These are phyloP conservation scores for Xanthia togata DNA, from an alignment of 2,888 invertebrate species.

Conservation along the genomic window DNA sequence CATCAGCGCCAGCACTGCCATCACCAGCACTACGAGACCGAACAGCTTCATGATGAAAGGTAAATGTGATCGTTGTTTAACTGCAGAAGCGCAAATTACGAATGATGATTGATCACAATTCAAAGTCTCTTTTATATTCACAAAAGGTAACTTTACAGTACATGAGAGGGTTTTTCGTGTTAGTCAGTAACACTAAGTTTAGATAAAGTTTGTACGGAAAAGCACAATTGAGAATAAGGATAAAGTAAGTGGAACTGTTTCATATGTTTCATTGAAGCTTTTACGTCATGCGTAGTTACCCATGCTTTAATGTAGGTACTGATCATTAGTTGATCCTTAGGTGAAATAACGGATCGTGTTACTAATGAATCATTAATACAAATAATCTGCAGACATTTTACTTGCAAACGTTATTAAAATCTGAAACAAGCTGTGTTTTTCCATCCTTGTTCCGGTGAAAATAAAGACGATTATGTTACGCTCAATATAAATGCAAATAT, in stretches of 20 bases:
- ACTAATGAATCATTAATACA: background rate
- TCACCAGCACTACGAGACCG: constrained; percentile 35
- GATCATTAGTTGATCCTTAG: background rate
- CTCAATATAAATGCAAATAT: constrained; percentile 36
- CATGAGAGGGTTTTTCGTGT: constrained; percentile 27
- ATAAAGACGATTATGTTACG: constrained; percentile 5
- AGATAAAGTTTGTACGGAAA: background rate
- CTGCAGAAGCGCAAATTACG: constrained; percentile 27
- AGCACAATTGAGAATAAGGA: constrained; percentile 28
- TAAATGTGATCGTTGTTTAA: background rate
- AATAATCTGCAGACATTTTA: background rate
- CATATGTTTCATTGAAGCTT: constrained; percentile 15
- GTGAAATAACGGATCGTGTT: too few species aligned
- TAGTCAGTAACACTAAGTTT: constrained; percentile 28
- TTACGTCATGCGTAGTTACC: constrained; percentile 38
- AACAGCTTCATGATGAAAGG: constrained; percentile 49
- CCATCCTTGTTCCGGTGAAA: background rate
- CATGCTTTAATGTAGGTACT: background rate
- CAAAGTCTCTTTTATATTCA: constrained; percentile 25
- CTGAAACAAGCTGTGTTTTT: background rate
- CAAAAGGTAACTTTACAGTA: background rate
- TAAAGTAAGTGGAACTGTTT: constrained; percentile 5
- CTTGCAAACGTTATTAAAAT: background rate
- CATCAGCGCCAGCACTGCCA: constrained; percentile 51
- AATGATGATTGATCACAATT: constrained; percentile 31